Percentiles rank a stretch among this genome's conserved stretches.
These are phyloP conservation scores for Lasioglossum calceatum DNA, from an alignment of 2,888 invertebrate genomes.

Conservation along the genomic window DNA sequence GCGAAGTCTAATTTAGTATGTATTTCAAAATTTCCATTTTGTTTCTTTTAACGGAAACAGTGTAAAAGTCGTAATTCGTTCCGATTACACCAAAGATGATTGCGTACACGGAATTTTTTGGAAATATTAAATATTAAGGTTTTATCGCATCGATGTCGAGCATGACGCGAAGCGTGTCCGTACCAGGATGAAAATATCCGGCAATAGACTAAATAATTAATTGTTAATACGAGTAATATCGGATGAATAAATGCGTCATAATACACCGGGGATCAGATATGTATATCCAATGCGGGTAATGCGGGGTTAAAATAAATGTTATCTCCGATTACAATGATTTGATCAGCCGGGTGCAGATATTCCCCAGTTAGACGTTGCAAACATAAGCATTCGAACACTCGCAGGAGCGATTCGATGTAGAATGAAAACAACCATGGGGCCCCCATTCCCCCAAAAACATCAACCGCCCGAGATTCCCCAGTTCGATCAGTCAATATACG, in stretches of 20 bases:
- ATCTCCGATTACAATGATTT: neutral
- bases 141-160: too few species aligned
- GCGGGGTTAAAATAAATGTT: neutral
- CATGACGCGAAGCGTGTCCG: too few species aligned
- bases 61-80: neutral
- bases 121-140: too few species aligned
- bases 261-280: too few species aligned
- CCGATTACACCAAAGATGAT: neutral
- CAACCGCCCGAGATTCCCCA: neutral
- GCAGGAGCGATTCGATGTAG: neutral
- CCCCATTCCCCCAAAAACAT: neutral
- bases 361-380: neutral
- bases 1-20: neutral
- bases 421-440: neutral
- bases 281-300: neutral
- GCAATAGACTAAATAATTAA: too few species aligned
- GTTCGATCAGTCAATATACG: neutral
- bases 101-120: neutral
- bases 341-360: neutral
- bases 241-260: too few species aligned
- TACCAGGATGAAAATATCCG: too few species aligned
- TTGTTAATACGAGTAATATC: too few species aligned
- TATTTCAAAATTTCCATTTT: neutral
- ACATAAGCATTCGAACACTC: neutral
- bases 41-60: neutral